Conservation (phyloP, 2,797 vertebrate species). For the Danio albolineatus region DNA sequence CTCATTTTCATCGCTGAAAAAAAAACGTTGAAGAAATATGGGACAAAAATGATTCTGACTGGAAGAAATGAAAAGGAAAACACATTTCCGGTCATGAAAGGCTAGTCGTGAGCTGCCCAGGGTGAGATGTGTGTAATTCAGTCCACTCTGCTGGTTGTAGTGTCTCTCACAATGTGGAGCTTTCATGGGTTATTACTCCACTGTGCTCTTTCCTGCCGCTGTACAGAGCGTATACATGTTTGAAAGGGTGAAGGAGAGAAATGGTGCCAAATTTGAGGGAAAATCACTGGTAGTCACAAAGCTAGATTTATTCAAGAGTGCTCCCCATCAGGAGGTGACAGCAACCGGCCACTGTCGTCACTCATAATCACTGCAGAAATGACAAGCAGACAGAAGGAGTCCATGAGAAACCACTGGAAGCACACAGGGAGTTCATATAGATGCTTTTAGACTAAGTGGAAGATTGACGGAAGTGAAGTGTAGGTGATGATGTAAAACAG, state of each 20-base stretch:
- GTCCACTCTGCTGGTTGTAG: constrained; percentile 1
- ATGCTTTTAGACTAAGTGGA: background rate
- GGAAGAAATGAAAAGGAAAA: background rate
- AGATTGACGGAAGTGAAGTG: background rate
- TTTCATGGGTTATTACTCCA: constrained; percentile 30
- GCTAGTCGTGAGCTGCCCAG: background rate
- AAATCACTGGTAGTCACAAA: background rate
- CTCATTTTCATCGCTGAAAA: too few species aligned
- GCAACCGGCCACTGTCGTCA: background rate
- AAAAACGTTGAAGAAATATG: too few species aligned
- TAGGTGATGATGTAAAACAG: background rate
- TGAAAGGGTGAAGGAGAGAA: constrained; percentile 1
- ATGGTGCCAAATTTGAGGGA: background rate
- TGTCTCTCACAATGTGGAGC: constrained; percentile 1
- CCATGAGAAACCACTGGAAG: background rate
- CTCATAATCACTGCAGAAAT: constrained; percentile 3
- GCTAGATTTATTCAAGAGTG: constrained; percentile 5
- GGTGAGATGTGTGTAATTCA: constrained; percentile 8
- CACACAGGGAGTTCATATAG: background rate
- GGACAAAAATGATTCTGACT: too few species aligned
- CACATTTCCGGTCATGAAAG: constrained; percentile 15
- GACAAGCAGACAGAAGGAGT: background rate
- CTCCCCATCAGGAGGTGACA: constrained; percentile 18
- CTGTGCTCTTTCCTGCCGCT: background rate
- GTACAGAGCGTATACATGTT: background rate